These are phyloP conservation scores for Indri indri DNA, from an alignment of 2,113 vertebrate genomes.

Conservation along the genomic window DNA sequence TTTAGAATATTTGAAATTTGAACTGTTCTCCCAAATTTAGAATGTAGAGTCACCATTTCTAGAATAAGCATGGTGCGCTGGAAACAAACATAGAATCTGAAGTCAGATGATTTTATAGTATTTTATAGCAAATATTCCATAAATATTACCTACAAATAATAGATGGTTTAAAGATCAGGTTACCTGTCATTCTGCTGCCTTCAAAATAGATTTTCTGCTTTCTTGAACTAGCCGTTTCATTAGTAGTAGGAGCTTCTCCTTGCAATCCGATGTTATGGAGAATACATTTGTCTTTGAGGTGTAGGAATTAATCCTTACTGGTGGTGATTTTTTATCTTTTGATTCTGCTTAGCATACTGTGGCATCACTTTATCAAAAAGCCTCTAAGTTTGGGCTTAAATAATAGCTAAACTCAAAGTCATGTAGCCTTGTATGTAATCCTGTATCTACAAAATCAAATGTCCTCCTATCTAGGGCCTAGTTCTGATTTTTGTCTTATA, in stretches of 20 bases:
- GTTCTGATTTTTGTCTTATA: conserved; percentile 1
- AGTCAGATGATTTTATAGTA: neutral
- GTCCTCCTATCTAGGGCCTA: neutral
- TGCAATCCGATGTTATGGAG: neutral
- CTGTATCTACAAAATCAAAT: neutral
- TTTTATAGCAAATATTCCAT: neutral
- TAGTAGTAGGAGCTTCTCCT: neutral
- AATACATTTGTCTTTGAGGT: neutral
- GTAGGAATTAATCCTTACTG: neutral
- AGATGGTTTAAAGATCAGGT: neutral
- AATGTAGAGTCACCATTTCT: neutral
- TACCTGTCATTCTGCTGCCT: neutral
- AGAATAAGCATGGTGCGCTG: neutral
- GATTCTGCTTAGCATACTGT: neutral
- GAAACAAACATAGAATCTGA: neutral
- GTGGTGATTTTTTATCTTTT: neutral
- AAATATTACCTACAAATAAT: neutral
- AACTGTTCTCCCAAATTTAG: neutral
- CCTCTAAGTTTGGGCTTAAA: neutral
- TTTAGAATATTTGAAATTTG: conserved; percentile 36
- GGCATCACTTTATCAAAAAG: neutral
- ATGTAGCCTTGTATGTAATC: neutral
- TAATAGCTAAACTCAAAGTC: neutral
- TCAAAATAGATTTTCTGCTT: conserved; percentile 25
- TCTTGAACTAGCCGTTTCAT: neutral